Evolutionary conservation across 2,888 invertebrate genomes (phyloP).

Genomic region (Serripes groenlandicus): DNA sequence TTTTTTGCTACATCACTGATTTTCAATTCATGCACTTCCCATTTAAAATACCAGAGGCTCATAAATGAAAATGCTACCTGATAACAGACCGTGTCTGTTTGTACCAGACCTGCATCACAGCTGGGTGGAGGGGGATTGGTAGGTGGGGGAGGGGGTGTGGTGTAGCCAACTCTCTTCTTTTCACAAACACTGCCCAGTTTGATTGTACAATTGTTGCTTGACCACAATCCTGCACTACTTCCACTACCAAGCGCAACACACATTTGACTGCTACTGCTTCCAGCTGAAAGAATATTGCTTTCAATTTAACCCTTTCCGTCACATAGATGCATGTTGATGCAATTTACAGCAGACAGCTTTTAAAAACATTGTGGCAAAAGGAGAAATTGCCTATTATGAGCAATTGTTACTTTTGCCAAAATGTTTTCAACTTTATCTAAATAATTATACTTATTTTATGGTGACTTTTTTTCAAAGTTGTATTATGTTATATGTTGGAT

Average conservation of each 20-base stretch:
- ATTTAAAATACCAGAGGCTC: neutral
- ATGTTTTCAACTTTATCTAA: too few species aligned
- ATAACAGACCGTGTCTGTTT: constrained; percentile 69
- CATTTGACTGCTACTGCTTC: constrained; percentile 4
- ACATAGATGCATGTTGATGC: too few species aligned
- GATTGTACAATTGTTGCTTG: constrained; percentile 63
- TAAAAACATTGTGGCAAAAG: too few species aligned
- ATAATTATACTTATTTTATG: too few species aligned
- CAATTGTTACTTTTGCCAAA: too few species aligned
- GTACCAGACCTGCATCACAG: constrained; percentile 73
- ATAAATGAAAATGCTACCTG: constrained; percentile 61
- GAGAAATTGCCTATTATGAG: too few species aligned
- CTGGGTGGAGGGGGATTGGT: constrained; percentile 49
- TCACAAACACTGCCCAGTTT: constrained; percentile 74
- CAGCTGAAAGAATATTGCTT: neutral
- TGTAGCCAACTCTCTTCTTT: constrained; percentile 63
- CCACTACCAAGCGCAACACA: constrained; percentile 65
- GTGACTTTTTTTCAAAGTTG: too few species aligned
- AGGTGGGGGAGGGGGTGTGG: constrained; percentile 63
- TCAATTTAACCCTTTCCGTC: neutral
- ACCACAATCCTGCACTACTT: constrained; percentile 74
- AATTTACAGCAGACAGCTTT: too few species aligned
- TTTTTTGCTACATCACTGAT: too few species aligned
- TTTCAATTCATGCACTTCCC: neutral
- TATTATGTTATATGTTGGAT: too few species aligned